phyloP scores from a whole-genome alignment of 2,888 invertebrate genomes.

The Patella caerulea region DNA sequence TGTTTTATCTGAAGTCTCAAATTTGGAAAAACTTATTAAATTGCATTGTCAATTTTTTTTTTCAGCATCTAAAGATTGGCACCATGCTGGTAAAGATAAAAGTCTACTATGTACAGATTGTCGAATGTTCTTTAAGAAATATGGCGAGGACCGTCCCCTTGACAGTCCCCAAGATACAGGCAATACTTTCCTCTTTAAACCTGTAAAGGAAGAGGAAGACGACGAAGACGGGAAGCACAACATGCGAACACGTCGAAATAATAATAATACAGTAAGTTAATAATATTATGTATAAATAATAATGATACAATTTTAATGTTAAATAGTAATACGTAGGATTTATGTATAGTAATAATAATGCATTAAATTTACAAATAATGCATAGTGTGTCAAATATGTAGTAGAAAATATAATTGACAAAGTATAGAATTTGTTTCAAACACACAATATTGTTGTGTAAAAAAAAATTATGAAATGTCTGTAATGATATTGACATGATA shows the following conservation, averaged over 20 bases:
- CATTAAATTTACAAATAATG: too few relatives aligned
- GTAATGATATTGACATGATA: too few relatives aligned
- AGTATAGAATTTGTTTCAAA: too few relatives aligned
- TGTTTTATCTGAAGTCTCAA: too few relatives aligned
- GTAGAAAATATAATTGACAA: too few relatives aligned
- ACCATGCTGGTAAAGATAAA: constrained; percentile 82
- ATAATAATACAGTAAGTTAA: constrained; percentile 52
- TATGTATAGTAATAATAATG: too few relatives aligned
- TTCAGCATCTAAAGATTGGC: constrained; percentile 81
- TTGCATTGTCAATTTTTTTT: constrained; percentile 14
- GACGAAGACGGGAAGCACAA: constrained; percentile 63
- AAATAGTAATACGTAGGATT: too few relatives aligned
- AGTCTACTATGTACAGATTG: constrained; percentile 83
- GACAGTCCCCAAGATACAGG: constrained; percentile 68
- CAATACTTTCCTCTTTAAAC: constrained; percentile 72
- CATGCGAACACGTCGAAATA: constrained; percentile 69
- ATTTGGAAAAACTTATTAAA: background rate
- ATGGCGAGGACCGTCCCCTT: constrained; percentile 78
- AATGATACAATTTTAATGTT: background rate
- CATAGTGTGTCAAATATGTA: too few relatives aligned
- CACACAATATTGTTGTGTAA: too few relatives aligned
- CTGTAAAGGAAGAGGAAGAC: constrained; percentile 69
- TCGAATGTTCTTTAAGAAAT: constrained; percentile 82
- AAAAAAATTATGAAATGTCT: too few relatives aligned
- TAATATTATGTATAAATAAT: constrained; percentile 1